A percentile compares a stretch with the other conserved stretches of the same genome.
These are phyloP conservation scores for Boloria euphrosyne DNA, from an alignment of 2,888 invertebrate genomes.

Conservation along the genomic window DNA sequence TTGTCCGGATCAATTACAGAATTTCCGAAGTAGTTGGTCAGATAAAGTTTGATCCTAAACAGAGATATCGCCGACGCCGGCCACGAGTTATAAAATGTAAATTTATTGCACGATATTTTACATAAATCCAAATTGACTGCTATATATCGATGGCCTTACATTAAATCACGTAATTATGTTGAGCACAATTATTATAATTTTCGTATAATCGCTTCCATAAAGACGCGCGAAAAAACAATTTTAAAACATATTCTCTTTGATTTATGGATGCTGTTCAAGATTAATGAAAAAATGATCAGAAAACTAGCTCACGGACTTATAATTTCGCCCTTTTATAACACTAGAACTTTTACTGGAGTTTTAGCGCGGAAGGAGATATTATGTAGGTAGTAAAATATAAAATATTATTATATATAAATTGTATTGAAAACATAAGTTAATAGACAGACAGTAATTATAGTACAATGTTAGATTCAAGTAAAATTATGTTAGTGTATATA, in stretches of 20 bases:
- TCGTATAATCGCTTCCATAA: slow-evolving; percentile 76
- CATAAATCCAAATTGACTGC: slow-evolving; percentile 78
- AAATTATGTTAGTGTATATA: not conserved
- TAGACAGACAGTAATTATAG: not conserved
- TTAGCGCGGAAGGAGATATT: no score
- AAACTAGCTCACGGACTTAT: slow-evolving; percentile 36
- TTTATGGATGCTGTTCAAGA: slow-evolving; percentile 63
- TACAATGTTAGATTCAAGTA: slow-evolving; percentile 4
- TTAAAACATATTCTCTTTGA: slow-evolving; percentile 67
- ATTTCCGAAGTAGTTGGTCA: slow-evolving; percentile 29
- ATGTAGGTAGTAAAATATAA: no score
- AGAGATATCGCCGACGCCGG: slow-evolving; percentile 69
- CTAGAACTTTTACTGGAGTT: no score
- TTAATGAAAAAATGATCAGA: slow-evolving; percentile 54
- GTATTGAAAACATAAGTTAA: no score
- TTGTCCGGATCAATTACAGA: slow-evolving; percentile 32
- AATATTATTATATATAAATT: no score
- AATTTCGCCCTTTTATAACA: slow-evolving; percentile 3
- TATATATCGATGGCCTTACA: slow-evolving; percentile 70
- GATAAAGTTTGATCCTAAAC: slow-evolving; percentile 53
- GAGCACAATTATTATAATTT: slow-evolving; percentile 81
- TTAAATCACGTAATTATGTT: slow-evolving; percentile 77
- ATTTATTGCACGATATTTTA: slow-evolving; percentile 80
- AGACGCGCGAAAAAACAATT: slow-evolving; percentile 80
- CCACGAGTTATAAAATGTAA: slow-evolving; percentile 77